phyloP scores from a whole-genome alignment of 2,797 vertebrate species.

The Ciconia nigra region DNA sequence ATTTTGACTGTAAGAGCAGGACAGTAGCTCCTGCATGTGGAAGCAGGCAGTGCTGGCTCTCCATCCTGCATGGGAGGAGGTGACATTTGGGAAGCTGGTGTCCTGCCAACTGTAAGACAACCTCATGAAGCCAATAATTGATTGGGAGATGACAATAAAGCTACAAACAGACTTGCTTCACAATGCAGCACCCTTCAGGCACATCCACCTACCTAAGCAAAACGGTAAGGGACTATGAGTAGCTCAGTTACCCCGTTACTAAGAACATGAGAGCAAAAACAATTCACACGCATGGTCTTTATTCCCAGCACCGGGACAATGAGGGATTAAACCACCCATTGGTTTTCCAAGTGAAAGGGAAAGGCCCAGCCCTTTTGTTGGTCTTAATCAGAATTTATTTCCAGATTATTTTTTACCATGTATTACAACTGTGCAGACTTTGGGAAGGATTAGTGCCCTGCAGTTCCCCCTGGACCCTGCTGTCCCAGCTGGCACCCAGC shows the following conservation, averaged over 20 bases:
- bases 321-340: neutral
- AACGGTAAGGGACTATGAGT: rapidly evolving
- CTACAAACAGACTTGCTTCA: rapidly evolving
- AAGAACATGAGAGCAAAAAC: neutral
- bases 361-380: neutral
- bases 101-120: neutral
- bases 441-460: neutral
- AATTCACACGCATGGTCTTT: rapidly evolving
- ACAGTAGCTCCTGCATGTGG: neutral
- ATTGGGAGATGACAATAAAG: neutral
- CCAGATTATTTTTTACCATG: neutral
- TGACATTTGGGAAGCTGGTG: neutral
- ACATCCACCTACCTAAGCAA: neutral
- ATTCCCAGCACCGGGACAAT: neutral
- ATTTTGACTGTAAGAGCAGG: neutral
- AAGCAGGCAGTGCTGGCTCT: neutral
- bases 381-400: neutral
- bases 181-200: neutral
- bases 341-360: neutral
- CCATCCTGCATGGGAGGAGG: neutral
- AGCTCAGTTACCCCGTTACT: neutral
- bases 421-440: neutral
- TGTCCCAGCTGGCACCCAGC: neutral
- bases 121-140: neutral
- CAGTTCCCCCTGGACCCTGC: neutral